A percentile compares a stretch with the other conserved stretches of the same genome.
phyloP scores from a whole-genome alignment of 2,888 invertebrate genomes.

The Syrphus vitripennis region DNA sequence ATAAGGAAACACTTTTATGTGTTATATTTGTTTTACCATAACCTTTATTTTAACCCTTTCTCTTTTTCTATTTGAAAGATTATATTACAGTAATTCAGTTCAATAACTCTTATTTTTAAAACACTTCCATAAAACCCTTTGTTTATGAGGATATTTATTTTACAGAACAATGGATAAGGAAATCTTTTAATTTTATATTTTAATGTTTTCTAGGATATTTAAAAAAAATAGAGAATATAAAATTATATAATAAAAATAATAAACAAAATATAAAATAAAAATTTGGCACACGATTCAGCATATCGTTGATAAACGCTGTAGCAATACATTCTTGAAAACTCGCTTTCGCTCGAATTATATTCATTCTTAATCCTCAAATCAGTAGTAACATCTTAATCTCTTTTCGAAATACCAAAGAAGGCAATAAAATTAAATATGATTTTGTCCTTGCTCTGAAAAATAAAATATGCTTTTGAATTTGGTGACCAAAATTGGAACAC shows the following conservation, averaged over 20 bases:
- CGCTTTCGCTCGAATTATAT: background rate
- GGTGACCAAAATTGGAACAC: constrained; percentile 65
- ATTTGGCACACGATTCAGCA: background rate
- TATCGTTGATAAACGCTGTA: too few relatives aligned
- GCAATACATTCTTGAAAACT: background rate
- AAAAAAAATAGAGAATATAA: too few relatives aligned
- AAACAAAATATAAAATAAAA: background rate
- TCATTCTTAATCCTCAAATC: background rate
- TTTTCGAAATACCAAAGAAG: background rate
- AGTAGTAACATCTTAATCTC: background rate
- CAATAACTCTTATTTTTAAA: background rate
- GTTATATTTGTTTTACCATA: background rate
- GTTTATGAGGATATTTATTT: background rate
- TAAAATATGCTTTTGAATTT: constrained; percentile 50
- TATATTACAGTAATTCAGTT: background rate
- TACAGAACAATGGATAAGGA: background rate
- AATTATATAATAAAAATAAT: background rate
- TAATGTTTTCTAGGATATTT: too few relatives aligned
- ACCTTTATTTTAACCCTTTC: background rate
- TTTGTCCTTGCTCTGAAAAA: constrained; percentile 31
- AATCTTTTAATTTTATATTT: background rate
- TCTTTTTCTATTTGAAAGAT: background rate
- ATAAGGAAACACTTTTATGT: too few relatives aligned
- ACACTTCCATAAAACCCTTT: background rate
- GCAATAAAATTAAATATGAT: background rate